Base-by-base conservation (phyloP, 2,797 vertebrate genomes). In the Kryptopterus vitreolus region DNA sequence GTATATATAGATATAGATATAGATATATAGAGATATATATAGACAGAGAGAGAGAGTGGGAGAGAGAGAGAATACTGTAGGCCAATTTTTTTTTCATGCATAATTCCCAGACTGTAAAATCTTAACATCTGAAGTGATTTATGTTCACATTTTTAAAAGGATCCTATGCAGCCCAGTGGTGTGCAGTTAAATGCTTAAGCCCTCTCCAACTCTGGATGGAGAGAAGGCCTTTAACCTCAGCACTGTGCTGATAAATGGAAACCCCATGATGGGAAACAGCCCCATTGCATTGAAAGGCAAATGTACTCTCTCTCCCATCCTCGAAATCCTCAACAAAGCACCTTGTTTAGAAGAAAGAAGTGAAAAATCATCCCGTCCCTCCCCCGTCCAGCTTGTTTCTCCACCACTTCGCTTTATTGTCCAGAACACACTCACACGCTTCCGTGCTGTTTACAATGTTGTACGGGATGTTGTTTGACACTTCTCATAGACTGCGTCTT, bases 281-380 rank as follows among this genome's bases (percentile, higher is more conserved):
- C 38, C 57, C 63, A 35, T 15, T 43, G 48, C 78, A 80, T 81
- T 81, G 43, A 82, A 71, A 75, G 52, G 83, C 82, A 72, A 84
- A 86, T 80, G 35, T 15, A 68, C 68, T 69, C 55, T 73, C 58
- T 62, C 31, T 76, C 71, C 57, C 63, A 65, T 33, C 31, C 52
- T 62, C 83, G 63, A 72, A 78, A 79, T 77, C 61, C 79, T 55
- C 62, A 71, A 83, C 81, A 81, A 83, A 85, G 70, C 59, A 62
- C 63, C 16, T 79, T 74, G 69, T 81, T 63, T 52, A 78, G 72
- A 79, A 76, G 52, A 52, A 79, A 61, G 59, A 48, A 24, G 33
- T 57, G 38, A 29, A 65, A 85, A 76, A 68, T 38, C 29, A 57
- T 77, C 77, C 70, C 31, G 68, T 80, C 46, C 79, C 58, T 86